Evolutionary conservation across 2,797 vertebrate species (phyloP).

Genomic region (Uromys caudimaculatus): DNA sequence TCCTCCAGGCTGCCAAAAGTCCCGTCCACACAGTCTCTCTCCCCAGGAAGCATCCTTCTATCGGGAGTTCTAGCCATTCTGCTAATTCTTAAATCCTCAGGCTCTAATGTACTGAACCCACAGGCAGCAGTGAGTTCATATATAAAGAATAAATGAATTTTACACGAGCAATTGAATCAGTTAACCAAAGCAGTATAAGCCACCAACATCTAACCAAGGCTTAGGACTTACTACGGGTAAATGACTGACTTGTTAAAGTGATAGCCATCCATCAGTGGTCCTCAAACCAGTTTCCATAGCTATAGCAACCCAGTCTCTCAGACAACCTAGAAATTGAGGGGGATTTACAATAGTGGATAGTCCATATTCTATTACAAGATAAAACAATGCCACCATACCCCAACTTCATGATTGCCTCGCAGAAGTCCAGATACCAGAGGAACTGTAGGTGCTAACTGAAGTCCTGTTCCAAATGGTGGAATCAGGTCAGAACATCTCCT

Average conservation of each 20-base stretch:
- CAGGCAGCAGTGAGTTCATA: not conserved
- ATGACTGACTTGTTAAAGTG: not conserved
- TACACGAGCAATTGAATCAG: not conserved
- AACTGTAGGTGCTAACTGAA: not conserved
- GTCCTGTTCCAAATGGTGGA: not conserved
- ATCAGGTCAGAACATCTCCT: not conserved
- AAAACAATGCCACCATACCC: not conserved
- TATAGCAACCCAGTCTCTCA: not conserved
- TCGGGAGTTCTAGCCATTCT: rapidly evolving
- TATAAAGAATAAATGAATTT: not conserved
- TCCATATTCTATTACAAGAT: not conserved
- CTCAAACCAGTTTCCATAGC: not conserved
- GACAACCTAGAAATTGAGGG: not conserved
- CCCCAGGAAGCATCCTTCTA: rapidly evolving
- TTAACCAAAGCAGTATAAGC: not conserved
- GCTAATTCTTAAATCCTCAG: not conserved
- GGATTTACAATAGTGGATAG: not conserved
- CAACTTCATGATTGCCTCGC: not conserved
- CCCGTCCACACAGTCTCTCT: not conserved
- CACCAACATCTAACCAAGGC: not conserved
- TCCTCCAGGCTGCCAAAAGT: too few species aligned
- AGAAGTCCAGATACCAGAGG: not conserved
- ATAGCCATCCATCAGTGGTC: not conserved
- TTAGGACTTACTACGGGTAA: not conserved
- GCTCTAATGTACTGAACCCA: not conserved